Conservation (phyloP, 2,113 vertebrate genomes). For the Cromileptes altivelis region DNA sequence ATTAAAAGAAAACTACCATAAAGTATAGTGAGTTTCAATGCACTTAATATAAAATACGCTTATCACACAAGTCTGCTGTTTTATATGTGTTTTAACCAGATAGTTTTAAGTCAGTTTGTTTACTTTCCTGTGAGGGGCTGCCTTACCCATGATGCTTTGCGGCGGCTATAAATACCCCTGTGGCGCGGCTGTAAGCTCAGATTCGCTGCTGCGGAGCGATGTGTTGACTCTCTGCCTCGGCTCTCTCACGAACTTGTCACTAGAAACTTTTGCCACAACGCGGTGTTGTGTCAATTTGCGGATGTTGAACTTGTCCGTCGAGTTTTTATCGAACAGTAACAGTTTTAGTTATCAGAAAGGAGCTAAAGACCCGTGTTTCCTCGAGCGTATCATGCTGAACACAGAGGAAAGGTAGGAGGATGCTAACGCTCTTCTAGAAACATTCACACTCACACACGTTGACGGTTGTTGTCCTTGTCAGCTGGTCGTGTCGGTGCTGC, state of each 20-base stretch:
- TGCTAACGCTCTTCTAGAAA: not conserved
- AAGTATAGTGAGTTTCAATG: not conserved
- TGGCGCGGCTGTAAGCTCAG: fast-evolving
- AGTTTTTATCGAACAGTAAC: slow-evolving; percentile 69
- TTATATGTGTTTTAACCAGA: not conserved
- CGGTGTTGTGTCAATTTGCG: slow-evolving; percentile 22
- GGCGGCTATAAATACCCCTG: slow-evolving; percentile 41
- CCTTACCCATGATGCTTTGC: slow-evolving; percentile 72
- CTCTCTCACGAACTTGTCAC: not conserved
- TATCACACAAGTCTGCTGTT: not conserved
- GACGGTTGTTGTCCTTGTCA: not conserved
- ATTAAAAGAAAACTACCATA: not conserved
- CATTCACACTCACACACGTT: not conserved
- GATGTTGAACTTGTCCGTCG: slow-evolving; percentile 77
- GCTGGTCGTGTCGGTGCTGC: too few species aligned
- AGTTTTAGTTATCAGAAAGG: slow-evolving; percentile 68
- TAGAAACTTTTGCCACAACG: not conserved
- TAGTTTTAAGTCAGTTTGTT: slow-evolving; percentile 3
- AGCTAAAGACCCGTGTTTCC: slow-evolving; percentile 53
- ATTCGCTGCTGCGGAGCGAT: fast-evolving
- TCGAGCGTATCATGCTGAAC: slow-evolving; percentile 80
- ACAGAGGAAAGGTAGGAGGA: slow-evolving; percentile 84
- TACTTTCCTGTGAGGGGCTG: not conserved
- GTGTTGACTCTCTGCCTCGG: fast-evolving
- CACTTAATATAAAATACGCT: not conserved